These are phyloP conservation scores for Lacerta agilis DNA, from an alignment of 2,797 vertebrate species.

Conservation along the genomic window DNA sequence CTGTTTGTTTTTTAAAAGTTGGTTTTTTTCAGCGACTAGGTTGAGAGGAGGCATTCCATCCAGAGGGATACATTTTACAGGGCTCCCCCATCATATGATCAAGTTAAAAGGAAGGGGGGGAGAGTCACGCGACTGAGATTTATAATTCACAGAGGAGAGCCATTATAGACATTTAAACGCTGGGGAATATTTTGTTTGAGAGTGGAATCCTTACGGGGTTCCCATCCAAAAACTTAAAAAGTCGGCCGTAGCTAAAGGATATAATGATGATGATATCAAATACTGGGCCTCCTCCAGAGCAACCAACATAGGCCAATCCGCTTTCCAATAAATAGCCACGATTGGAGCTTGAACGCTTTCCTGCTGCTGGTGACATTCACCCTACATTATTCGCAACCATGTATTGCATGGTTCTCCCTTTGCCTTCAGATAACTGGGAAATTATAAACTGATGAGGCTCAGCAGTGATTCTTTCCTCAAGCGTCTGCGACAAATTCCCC, in stretches of 20 bases:
- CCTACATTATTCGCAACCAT: neutral
- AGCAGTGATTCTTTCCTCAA: neutral
- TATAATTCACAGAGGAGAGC: conserved; percentile 56
- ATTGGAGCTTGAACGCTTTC: neutral
- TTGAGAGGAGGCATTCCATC: conserved; percentile 51
- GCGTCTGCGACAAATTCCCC: neutral
- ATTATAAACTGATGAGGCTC: neutral
- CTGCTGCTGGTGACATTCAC: neutral
- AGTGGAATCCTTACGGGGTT: neutral
- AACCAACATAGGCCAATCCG: neutral
- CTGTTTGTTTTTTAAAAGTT: too few relatives aligned
- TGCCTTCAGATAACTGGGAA: neutral
- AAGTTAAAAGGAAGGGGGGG: conserved; percentile 23
- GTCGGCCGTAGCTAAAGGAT: neutral
- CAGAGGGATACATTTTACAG: conserved; percentile 58
- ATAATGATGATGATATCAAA: neutral
- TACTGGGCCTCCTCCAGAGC: neutral
- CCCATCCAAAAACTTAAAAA: neutral
- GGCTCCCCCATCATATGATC: conserved; percentile 56
- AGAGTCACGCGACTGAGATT: conserved; percentile 65
- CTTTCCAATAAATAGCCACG: neutral
- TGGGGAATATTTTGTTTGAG: conserved; percentile 26
- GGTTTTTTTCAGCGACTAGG: neutral
- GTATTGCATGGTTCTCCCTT: neutral
- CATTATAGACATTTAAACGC: conserved; percentile 44